Percentiles rank a stretch among this genome's conserved stretches.
Conservation (phyloP, 2,888 invertebrate species). For the Meta bourneti region DNA sequence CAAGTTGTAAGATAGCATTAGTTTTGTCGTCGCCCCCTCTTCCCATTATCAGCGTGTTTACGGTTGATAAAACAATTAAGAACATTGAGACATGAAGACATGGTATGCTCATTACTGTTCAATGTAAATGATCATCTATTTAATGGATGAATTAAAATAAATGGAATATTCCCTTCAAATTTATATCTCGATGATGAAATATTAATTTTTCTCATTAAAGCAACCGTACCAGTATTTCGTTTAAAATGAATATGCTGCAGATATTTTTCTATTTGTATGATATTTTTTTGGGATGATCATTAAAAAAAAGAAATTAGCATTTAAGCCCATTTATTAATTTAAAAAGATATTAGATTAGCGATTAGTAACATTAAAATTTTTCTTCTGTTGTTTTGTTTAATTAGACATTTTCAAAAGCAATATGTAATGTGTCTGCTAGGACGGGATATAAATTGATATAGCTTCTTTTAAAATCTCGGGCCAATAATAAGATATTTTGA, state of each 20-base stretch:
- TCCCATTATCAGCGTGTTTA: conserved; percentile 37
- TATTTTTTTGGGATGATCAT: background rate
- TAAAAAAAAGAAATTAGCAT: background rate
- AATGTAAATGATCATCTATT: conserved; percentile 33
- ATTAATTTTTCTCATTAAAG: conserved; percentile 24
- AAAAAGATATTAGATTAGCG: conserved; percentile 6
- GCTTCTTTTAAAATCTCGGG: no score
- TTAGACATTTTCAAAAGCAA: no score
- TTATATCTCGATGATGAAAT: conserved; percentile 16
- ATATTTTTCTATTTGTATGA: background rate
- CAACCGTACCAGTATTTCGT: background rate
- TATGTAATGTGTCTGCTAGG: no score
- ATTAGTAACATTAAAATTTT: background rate
- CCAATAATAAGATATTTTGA: no score
- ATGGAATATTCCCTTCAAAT: conserved; percentile 3
- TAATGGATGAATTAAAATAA: conserved; percentile 65
- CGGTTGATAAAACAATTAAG: conserved; percentile 62
- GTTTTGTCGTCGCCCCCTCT: conserved; percentile 21
- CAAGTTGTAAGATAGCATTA: conserved; percentile 33
- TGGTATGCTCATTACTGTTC: conserved; percentile 22
- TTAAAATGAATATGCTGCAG: background rate
- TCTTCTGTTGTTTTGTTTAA: background rate
- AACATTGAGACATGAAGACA: conserved; percentile 26
- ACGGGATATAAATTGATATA: no score
- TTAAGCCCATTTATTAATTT: background rate